Evolutionary conservation across 1,140 invertebrate genomes (phyloP).

Genomic region (Vollenhovia emeryi): DNA sequence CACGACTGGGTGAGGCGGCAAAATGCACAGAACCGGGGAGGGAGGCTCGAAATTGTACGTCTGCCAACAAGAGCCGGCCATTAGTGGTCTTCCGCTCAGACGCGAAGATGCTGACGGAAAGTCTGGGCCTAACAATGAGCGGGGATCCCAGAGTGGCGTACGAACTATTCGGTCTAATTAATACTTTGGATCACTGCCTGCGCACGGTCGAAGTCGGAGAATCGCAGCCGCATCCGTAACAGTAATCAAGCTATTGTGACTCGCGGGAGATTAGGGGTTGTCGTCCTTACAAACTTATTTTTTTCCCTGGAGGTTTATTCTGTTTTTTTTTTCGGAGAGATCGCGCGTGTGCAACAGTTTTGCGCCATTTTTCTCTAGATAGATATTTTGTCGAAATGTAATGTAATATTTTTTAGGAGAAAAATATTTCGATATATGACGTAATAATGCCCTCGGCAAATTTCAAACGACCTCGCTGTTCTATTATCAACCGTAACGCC

Average conservation of each 20-base stretch:
- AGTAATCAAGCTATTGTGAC: constrained; percentile 21
- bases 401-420: background rate
- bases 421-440: background rate
- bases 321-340: background rate
- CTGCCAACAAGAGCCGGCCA: constrained; percentile 50
- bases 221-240: background rate
- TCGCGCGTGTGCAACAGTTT: background rate
- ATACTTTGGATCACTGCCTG: constrained; percentile 53
- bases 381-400: no score
- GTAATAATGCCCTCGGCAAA: background rate
- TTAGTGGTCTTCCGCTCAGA: constrained; percentile 50
- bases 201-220: constrained; percentile 8
- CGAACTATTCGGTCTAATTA: constrained; percentile 53
- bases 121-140: constrained; percentile 51
- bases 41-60: constrained; percentile 48
- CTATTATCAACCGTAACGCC: background rate
- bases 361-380: background rate
- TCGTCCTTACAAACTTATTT: background rate
- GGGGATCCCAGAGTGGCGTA: background rate
- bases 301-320: background rate
- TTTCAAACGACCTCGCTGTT: background rate
- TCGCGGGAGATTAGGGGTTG: background rate
- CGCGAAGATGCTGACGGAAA: constrained; percentile 56
- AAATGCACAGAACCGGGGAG: constrained; percentile 18
- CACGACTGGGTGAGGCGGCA: constrained; percentile 41